Percentiles rank a stretch among this genome's conserved stretches.
Conservation (phyloP, 2,113 vertebrate genomes). For the Scomber colias region DNA sequence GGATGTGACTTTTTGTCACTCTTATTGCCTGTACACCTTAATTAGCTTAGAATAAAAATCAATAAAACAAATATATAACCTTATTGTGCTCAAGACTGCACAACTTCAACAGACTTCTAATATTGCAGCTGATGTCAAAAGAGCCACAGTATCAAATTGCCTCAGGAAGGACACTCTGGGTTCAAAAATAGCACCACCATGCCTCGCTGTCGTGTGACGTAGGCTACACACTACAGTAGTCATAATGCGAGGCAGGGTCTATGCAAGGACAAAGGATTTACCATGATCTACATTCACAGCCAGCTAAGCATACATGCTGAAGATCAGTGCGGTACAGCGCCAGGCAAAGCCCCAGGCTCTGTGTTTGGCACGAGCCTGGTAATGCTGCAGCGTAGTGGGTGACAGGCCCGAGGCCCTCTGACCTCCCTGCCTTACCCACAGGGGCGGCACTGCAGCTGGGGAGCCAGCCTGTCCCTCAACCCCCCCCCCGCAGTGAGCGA, state of each 20-base stretch:
- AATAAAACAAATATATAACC: not conserved
- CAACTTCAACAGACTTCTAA: constrained; percentile 7
- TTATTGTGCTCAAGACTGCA: not conserved
- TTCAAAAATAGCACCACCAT: constrained; percentile 58
- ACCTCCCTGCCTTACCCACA: constrained; percentile 76
- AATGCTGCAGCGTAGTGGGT: constrained; percentile 39
- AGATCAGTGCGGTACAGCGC: constrained; percentile 32
- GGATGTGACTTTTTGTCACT: not conserved
- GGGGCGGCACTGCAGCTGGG: constrained; percentile 62
- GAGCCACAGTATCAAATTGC: constrained; percentile 11
- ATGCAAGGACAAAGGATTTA: constrained; percentile 50
- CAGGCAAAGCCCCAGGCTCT: constrained; percentile 12
- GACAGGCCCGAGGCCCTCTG: constrained; percentile 55
- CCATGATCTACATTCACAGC: constrained; percentile 25
- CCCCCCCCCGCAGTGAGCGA: not conserved
- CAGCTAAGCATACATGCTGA: constrained; percentile 16
- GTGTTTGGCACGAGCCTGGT: constrained; percentile 38
- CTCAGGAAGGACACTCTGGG: constrained; percentile 24
- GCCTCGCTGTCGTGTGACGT: constrained; percentile 44
- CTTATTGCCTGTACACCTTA: not conserved
- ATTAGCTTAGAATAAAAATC: not conserved
- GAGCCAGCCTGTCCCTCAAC: constrained; percentile 40
- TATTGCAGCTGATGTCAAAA: not conserved
- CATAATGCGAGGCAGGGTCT: constrained; percentile 17
- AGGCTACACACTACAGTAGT: constrained; percentile 30